phyloP scores from a whole-genome alignment of 1,140 invertebrate genomes.

The Penaeus vannamei region DNA sequence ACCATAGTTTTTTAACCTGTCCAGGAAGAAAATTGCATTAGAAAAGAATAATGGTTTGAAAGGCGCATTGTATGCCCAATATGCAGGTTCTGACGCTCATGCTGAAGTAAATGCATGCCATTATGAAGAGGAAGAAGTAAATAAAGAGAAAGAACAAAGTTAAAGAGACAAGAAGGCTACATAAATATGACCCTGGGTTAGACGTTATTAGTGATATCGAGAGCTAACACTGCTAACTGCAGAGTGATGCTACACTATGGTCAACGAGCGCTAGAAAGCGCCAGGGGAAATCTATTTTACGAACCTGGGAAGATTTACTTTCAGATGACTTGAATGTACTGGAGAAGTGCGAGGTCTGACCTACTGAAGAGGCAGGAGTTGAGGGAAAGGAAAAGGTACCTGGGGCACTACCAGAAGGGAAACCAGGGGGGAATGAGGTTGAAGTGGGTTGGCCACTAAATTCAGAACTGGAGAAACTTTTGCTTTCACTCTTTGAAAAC shows the following conservation, averaged over 20 bases:
- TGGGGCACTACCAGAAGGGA: slow-evolving; percentile 48
- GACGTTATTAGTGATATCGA: slow-evolving; percentile 64
- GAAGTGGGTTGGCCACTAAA: slow-evolving; percentile 39
- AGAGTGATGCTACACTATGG: slow-evolving; percentile 57
- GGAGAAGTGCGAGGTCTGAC: slow-evolving; percentile 60
- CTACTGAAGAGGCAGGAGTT: slow-evolving; percentile 54
- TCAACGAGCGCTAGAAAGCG: slow-evolving; percentile 47
- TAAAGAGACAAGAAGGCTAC: slow-evolving; percentile 50
- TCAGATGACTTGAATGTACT: slow-evolving; percentile 67
- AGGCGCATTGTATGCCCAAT: slow-evolving; percentile 61
- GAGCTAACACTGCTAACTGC: slow-evolving; percentile 56
- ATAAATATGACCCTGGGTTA: slow-evolving; percentile 56
- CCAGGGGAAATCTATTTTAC: slow-evolving; percentile 47
- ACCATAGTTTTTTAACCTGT: slow-evolving; percentile 69
- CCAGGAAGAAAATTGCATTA: slow-evolving; percentile 66
- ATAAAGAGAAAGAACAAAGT: slow-evolving; percentile 7
- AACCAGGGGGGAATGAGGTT: slow-evolving; percentile 34
- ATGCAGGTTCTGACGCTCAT: slow-evolving; percentile 59
- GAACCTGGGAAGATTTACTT: slow-evolving; percentile 68
- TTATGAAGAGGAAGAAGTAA: slow-evolving; percentile 49
- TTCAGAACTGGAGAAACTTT: slow-evolving; percentile 55
- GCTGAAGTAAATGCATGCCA: slow-evolving; percentile 62
- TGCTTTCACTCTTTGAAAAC: slow-evolving; percentile 59
- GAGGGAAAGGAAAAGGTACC: slow-evolving; percentile 55
- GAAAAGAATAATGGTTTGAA: slow-evolving; percentile 60